These are phyloP conservation scores for Geophilus truncorum DNA, from an alignment of 2,888 invertebrate genomes.

Conservation along the genomic window DNA sequence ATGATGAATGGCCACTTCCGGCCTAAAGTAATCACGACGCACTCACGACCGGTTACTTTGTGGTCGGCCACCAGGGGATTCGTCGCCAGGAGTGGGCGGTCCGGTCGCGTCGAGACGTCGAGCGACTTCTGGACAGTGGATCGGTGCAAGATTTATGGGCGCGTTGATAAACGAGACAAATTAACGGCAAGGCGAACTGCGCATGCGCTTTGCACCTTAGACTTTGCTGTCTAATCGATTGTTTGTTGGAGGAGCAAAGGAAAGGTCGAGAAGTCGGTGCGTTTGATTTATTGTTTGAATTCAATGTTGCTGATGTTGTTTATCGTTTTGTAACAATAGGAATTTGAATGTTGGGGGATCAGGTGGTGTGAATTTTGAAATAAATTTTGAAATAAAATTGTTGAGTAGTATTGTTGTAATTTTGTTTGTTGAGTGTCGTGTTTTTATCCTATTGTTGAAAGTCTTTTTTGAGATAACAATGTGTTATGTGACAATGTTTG, in stretches of 20 bases:
- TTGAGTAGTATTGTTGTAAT: too few relatives aligned
- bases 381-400: too few relatives aligned
- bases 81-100: neutral
- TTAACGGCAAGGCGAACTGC: neutral
- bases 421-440: too few relatives aligned
- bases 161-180: constrained; percentile 12
- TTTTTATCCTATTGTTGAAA: too few relatives aligned
- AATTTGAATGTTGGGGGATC: too few relatives aligned
- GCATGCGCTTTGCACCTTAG: neutral
- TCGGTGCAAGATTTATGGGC: neutral
- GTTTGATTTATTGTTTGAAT: too few relatives aligned
- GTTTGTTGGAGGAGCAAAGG: neutral
- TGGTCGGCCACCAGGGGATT: neutral
- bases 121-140: neutral
- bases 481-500: too few relatives aligned
- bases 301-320: too few relatives aligned
- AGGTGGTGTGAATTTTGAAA: too few relatives aligned
- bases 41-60: constrained; percentile 3
- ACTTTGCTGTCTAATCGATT: neutral
- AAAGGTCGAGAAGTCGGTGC: too few relatives aligned
- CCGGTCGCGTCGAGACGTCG: neutral
- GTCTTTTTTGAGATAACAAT: too few relatives aligned
- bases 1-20: neutral
- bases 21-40: neutral
- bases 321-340: too few relatives aligned